phyloP scores from a whole-genome alignment of 2,797 vertebrate genomes.

The Petrocephalus schoutedeni region DNA sequence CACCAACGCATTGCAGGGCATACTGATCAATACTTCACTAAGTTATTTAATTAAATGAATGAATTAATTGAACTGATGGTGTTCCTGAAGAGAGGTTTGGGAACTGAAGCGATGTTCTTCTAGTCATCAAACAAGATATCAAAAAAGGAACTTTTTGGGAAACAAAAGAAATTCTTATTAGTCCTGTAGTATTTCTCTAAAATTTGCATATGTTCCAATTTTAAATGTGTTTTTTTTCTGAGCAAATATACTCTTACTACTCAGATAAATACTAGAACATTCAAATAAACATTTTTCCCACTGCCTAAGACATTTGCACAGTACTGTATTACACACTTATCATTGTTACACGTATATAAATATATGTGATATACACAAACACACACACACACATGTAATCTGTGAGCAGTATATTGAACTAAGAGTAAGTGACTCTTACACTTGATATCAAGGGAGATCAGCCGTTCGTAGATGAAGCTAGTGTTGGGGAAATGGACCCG shows the following conservation, averaged over 20 bases:
- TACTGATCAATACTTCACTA: not conserved
- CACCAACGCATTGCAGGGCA: too few relatives aligned
- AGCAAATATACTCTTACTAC: not conserved
- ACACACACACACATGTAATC: too few relatives aligned
- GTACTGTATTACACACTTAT: not conserved
- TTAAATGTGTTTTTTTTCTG: not conserved
- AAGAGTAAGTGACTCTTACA: constrained; percentile 63
- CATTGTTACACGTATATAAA: not conserved
- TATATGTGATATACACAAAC: not conserved
- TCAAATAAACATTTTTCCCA: not conserved
- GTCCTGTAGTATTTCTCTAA: not conserved
- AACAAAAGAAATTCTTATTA: not conserved
- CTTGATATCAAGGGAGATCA: constrained; percentile 76
- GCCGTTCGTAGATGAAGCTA: constrained; percentile 70
- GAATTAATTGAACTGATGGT: not conserved
- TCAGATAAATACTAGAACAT: not conserved
- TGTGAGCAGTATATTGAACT: not conserved
- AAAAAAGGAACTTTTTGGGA: not conserved
- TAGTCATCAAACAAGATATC: not conserved
- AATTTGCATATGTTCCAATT: not conserved
- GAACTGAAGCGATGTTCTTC: not conserved
- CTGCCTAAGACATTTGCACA: not conserved
- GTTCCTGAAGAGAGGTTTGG: not conserved
- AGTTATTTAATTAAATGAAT: not conserved
- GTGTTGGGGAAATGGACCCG: constrained; percentile 77